phyloP scores from a whole-genome alignment of 2,797 vertebrate species.

The Aythya fuligula region DNA sequence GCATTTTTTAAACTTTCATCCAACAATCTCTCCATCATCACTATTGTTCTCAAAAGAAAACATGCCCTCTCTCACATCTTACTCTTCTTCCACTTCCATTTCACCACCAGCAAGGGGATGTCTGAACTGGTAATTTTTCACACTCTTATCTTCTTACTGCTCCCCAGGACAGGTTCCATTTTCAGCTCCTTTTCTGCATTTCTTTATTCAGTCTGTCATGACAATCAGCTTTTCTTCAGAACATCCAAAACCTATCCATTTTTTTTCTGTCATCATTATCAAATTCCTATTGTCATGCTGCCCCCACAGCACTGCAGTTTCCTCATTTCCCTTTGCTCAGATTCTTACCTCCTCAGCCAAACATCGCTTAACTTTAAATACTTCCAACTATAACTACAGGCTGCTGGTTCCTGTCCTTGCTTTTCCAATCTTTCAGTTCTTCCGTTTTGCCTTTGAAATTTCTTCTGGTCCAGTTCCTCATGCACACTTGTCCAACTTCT shows the following conservation, averaged over 20 bases:
- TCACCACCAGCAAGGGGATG: not conserved
- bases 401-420: not conserved
- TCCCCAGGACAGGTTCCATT: not conserved
- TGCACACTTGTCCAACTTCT: rapidly evolving
- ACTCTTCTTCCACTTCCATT: not conserved
- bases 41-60: not conserved
- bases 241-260: not conserved
- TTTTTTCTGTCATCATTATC: not conserved
- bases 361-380: not conserved
- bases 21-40: not conserved
- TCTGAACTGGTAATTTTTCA: not conserved
- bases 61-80: not conserved
- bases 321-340: not conserved
- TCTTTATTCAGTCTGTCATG: not conserved
- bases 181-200: not conserved
- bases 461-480: rapidly evolving
- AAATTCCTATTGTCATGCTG: not conserved
- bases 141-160: not conserved
- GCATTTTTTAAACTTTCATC: not conserved
- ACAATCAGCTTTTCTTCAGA: not conserved
- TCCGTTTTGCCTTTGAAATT: not conserved
- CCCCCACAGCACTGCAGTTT: not conserved
- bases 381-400: not conserved
- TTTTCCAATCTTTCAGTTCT: not conserved
- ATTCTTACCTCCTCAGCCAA: not conserved